Evolutionary conservation across 1,140 invertebrate genomes (phyloP), one percentile per base, ranked within the genome.

Genomic region (Pseudomyrmex concolor): DNA sequence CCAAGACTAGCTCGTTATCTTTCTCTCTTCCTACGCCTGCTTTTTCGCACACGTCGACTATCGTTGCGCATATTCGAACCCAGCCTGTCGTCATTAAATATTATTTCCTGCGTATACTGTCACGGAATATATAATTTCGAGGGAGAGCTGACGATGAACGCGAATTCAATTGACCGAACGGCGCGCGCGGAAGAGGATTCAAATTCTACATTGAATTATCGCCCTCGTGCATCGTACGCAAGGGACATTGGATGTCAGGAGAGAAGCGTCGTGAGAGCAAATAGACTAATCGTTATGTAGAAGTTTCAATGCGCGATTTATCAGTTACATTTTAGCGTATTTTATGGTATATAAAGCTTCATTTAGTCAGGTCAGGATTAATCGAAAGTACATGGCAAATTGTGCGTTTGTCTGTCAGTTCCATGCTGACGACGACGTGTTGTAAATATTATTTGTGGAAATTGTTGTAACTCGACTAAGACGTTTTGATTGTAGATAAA

Each of bases 71-170:
- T 82, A 70, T 81, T 82, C 72, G 78, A 34, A 59, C 57, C 71
- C 84, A 86, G 73, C 73, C 63, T 66, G 87, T 43, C 68, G 51
- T 7, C 80, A 85, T 91, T 91, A 91, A 91, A 91, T 87, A 91
- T 84, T 83, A 91, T 89, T 91, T 91, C 91, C 91, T 91, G 90
- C 87, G 83, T 89, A 88, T 57, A 55, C 57, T 67, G 55, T 57
- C 60, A 50, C 63, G 72, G 71, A 84, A 88, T 67, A 73, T 88
- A 85, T 87, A 87, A 78, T 80, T 87, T 87, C 85, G 85, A 88
- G 86, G 84, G 83, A 76, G 85, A 80, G 43, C 10, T 73, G 50
- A 17, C 81, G 57, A 67, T 77, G 45, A 34, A 70, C 45, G 54
- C 22, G 17, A 34, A n/a, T 25, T n/a, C 72, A 48, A 45, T 19